Evolutionary conservation across 1,140 invertebrate species (phyloP).

Genomic region (Bombus haemorrhoidalis): DNA sequence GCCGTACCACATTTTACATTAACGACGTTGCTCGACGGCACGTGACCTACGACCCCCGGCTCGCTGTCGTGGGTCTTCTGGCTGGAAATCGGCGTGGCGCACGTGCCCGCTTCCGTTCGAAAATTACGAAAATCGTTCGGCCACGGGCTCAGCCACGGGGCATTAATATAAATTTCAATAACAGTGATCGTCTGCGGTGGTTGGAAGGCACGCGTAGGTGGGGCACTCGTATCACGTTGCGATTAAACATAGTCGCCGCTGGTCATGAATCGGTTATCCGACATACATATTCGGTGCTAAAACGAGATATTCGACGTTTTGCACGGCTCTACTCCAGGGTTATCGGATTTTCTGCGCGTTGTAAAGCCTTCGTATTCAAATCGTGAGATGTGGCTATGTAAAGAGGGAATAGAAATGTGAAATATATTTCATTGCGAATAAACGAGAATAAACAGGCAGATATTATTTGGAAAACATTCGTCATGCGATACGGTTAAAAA

Average conservation of each 20-base stretch:
- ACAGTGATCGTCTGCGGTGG: slow-evolving; percentile 25
- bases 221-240: not conserved
- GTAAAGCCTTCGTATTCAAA: not conserved
- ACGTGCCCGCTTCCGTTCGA: slow-evolving; percentile 40
- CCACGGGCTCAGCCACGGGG: slow-evolving; percentile 52
- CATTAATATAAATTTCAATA: slow-evolving; percentile 75
- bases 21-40: slow-evolving; percentile 32
- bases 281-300: slow-evolving; percentile 7
- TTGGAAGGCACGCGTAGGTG: not conserved
- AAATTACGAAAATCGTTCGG: slow-evolving; percentile 57
- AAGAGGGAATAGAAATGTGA: not conserved
- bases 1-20: slow-evolving; percentile 40
- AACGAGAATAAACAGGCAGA: not conserved
- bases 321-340: not conserved
- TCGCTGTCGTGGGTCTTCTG: not conserved
- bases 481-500: not conserved
- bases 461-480: not conserved
- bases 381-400: not conserved
- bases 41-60: slow-evolving; percentile 49
- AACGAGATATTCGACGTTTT: not conserved
- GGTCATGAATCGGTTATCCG: slow-evolving; percentile 45
- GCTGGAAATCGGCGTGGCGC: slow-evolving; percentile 10
- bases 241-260: slow-evolving; percentile 21
- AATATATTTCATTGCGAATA: not conserved
- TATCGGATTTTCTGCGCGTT: not conserved